Base-by-base conservation (phyloP, 2,888 invertebrate species). In the Dasypolia templi region DNA sequence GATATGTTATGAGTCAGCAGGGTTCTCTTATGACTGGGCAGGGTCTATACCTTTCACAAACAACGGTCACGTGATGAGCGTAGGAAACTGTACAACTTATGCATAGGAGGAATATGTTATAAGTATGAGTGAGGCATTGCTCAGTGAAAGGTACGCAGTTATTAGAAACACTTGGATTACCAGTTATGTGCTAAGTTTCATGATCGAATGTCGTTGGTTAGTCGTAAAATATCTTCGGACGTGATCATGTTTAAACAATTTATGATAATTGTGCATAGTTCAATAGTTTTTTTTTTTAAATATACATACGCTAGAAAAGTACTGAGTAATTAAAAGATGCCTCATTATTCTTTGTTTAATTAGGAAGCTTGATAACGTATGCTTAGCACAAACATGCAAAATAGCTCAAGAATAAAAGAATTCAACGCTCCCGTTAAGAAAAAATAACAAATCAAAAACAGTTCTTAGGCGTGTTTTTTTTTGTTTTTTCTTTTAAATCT, bases 11-110 rank as follows among this genome's bases (percentile, higher is more conserved):
- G 84, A 84, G 66, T 85, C 78, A 81, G 77, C 77, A 86, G 82
- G 84, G 89, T 81, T 89, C 89, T 83, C 61, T 77, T 44, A 79
- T 74, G 59, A 79, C 82, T 89, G 89, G 89, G 62, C 79, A 75
- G 62, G 61, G 69, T 78, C 68, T 84, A 78, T 78, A 82, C 90
- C 91, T 92, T 93, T 92, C 92, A 91, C 91, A 89, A 88, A 87
- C 84, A 79, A 82, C 74, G 75, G 86, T 94, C 93, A 94, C 92
- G 91, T 93, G 93, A 92, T 86, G 80, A 75, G 72, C 76, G 84
- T 77, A 81, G 76, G 71, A 77, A 77, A 72, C 72, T 59, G 56
- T 71, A 66, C 55, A 79, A 58, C 49, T 49, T 72, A 68, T 80
- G 29, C 29, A 29, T 67, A 51, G 53, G 39, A 73, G 64, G 64